A percentile compares a stretch with the other conserved stretches of the same genome.
These are phyloP conservation scores for Eurypyga helias DNA, from an alignment of 2,113 vertebrate species.

Conservation along the genomic window DNA sequence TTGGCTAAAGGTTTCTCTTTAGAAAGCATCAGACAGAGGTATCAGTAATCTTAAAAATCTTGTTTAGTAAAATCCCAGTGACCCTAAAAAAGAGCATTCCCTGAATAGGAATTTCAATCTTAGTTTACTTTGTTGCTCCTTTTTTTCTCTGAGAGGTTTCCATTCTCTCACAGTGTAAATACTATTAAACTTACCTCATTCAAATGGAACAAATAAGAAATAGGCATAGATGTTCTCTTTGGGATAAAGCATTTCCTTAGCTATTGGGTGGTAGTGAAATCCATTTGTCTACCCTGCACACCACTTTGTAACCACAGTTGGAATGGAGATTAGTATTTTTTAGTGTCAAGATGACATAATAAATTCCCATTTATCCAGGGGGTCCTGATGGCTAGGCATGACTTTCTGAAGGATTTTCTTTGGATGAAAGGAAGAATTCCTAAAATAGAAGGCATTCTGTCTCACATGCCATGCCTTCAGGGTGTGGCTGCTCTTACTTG, in stretches of 20 bases:
- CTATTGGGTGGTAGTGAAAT: not conserved
- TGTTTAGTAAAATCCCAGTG: not conserved
- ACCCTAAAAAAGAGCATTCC: not conserved
- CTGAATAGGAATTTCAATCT: not conserved
- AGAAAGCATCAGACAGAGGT: not conserved
- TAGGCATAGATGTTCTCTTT: not conserved
- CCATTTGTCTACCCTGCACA: not conserved
- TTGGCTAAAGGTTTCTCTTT: not conserved
- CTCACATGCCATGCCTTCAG: constrained; percentile 61
- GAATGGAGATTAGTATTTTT: constrained; percentile 45
- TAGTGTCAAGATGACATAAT: constrained; percentile 33
- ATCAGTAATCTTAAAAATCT: not conserved
- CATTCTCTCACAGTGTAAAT: not conserved
- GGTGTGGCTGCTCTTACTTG: constrained; percentile 66
- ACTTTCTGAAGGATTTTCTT: constrained; percentile 75
- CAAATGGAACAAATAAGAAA: not conserved
- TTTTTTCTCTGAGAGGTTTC: constrained; percentile 11
- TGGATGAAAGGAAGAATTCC: constrained; percentile 59
- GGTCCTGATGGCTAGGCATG: constrained; percentile 47
- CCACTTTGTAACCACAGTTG: constrained; percentile 1
- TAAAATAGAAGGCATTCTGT: constrained; percentile 71
- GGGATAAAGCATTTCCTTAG: not conserved
- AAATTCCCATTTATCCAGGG: constrained; percentile 28
- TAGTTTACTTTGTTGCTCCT: not conserved
- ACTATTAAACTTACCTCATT: not conserved